Conservation (phyloP, 1,140 invertebrate genomes). For the Pararge aegeria region DNA sequence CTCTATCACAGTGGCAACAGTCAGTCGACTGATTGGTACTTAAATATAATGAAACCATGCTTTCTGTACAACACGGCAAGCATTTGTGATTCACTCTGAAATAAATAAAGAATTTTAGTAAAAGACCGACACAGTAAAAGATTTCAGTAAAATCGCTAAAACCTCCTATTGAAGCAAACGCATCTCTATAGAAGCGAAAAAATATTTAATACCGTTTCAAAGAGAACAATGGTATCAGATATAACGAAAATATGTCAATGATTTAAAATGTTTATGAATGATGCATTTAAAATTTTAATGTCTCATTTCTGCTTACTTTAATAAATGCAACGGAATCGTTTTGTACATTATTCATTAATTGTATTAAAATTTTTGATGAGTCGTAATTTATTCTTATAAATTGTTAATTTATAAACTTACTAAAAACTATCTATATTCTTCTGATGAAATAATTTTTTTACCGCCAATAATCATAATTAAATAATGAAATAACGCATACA, state of each 20-base stretch:
- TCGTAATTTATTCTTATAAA: not conserved
- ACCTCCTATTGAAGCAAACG: not conserved
- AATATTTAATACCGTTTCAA: conserved; percentile 28
- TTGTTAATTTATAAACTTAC: not conserved
- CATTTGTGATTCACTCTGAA: conserved; percentile 85
- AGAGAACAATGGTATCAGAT: conserved; percentile 27
- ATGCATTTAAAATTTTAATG: conserved; percentile 22
- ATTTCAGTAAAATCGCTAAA: not conserved
- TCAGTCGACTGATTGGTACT: conserved; percentile 66
- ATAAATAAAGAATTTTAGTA: conserved; percentile 28
- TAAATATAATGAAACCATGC: conserved; percentile 55
- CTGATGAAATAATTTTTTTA: too few relatives aligned
- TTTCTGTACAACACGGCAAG: conserved; percentile 83
- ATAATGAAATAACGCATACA: too few relatives aligned
- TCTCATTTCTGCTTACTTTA: conserved; percentile 17
- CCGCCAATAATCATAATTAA: too few relatives aligned
- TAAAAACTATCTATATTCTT: not conserved
- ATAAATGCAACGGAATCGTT: conserved; percentile 5
- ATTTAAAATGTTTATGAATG: conserved; percentile 27
- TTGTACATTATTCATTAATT: not conserved
- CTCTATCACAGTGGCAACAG: conserved; percentile 84
- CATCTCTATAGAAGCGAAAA: conserved; percentile 19
- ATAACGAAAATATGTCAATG: conserved; percentile 29
- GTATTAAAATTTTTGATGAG: not conserved
- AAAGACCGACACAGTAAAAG: conserved; percentile 11